Evolutionary conservation across 2,113 vertebrate species (phyloP).

Genomic region (Sylvilagus bachmani): DNA sequence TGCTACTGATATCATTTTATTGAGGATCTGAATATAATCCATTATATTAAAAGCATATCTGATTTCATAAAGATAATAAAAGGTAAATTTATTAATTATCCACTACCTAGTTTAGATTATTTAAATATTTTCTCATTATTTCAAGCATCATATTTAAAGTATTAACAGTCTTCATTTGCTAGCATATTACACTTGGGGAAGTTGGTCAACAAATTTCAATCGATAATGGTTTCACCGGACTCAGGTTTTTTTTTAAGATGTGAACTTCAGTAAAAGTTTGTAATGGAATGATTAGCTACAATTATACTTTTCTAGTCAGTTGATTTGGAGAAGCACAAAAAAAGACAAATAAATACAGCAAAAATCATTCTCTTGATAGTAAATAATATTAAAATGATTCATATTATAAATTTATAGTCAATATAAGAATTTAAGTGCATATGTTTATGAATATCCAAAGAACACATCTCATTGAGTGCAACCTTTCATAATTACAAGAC

Average conservation of each 20-base stretch:
- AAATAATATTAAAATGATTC: neutral
- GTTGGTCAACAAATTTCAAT: neutral
- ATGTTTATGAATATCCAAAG: neutral
- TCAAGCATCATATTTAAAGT: neutral
- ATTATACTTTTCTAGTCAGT: neutral
- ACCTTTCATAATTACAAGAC: neutral
- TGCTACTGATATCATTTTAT: neutral
- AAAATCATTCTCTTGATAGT: neutral
- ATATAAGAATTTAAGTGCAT: neutral
- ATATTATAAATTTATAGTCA: neutral
- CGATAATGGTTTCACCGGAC: neutral
- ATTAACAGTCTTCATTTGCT: neutral
- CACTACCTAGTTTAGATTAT: neutral
- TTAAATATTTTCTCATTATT: conserved; percentile 2
- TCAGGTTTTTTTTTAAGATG: neutral
- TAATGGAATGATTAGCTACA: neutral
- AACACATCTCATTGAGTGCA: neutral
- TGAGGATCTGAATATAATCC: neutral
- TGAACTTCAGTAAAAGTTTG: neutral
- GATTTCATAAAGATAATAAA: neutral
- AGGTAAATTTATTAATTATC: neutral
- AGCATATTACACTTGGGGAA: neutral
- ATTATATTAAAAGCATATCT: neutral
- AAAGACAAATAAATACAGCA: neutral
- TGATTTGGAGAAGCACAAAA: neutral